Conservation (phyloP, 2,888 invertebrate species). For the Clitarchus hookeri region DNA sequence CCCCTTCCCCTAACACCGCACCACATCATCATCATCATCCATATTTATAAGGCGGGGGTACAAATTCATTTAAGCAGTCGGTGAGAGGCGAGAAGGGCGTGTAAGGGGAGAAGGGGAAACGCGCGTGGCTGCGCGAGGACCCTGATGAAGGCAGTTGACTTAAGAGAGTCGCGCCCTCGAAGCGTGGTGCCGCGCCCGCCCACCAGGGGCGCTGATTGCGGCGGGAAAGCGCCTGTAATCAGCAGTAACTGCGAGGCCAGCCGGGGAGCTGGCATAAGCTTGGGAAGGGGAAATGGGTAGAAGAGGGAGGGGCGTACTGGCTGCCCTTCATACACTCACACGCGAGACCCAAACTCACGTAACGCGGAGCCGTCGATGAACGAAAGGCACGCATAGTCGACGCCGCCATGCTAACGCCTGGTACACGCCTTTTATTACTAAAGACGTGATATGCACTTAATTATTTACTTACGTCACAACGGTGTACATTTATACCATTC, state of each 20-base stretch:
- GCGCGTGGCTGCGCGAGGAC: no score
- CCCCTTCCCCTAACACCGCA: neutral
- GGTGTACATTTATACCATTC: no score
- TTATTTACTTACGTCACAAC: no score
- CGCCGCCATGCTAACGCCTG: no score
- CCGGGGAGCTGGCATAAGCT: neutral
- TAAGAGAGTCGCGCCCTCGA: neutral
- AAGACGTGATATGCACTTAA: no score
- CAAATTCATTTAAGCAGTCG: neutral
- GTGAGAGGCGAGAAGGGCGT: neutral
- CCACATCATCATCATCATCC: neutral
- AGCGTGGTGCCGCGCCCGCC: neutral
- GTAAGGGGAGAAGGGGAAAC: neutral
- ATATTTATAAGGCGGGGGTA: conserved; percentile 7
- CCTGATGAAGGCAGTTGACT: neutral
- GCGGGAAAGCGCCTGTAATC: neutral
- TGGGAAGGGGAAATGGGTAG: neutral
- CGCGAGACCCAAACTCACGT: no score
- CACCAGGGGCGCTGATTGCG: neutral
- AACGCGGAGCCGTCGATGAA: no score
- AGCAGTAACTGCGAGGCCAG: neutral
- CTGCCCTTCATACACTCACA: no score
- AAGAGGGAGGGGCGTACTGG: neutral
- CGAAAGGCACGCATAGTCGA: no score
- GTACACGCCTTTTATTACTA: no score